Evolutionary conservation across 2,113 vertebrate genomes (phyloP).

Genomic region (Gyps fulvus): DNA sequence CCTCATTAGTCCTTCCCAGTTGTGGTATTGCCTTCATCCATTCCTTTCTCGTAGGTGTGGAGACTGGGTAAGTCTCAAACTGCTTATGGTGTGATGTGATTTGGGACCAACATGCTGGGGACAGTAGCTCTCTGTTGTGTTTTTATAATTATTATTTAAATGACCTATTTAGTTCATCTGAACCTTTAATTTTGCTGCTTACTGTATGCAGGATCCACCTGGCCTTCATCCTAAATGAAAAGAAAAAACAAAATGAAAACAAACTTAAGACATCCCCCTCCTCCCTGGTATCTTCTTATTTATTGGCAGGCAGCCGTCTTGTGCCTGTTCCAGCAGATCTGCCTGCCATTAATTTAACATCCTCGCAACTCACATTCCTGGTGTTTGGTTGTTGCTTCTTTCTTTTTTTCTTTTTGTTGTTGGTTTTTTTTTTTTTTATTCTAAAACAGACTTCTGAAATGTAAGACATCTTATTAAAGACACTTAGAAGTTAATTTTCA

Average conservation of each 20-base stretch:
- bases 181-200: constrained; percentile 68
- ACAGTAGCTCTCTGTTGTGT: constrained; percentile 42
- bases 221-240: constrained; percentile 68
- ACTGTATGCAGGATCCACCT: constrained; percentile 64
- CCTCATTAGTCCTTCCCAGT: background rate
- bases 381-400: constrained; percentile 24
- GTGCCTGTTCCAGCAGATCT: constrained; percentile 56
- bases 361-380: constrained; percentile 49
- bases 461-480: constrained; percentile 1
- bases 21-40: constrained; percentile 19
- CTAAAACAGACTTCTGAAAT: constrained; percentile 43
- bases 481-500: constrained; percentile 17
- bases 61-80: constrained; percentile 1
- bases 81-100: constrained; percentile 12
- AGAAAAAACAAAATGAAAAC: constrained; percentile 23
- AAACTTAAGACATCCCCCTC: constrained; percentile 27
- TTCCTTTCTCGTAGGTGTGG: background rate
- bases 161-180: constrained; percentile 61
- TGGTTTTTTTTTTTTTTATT: background rate
- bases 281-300: constrained; percentile 73
- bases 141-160: constrained; percentile 63
- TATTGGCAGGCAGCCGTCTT: constrained; percentile 65
- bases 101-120: constrained; percentile 35
- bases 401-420: background rate
- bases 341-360: constrained; percentile 51